Evolutionary conservation across 2,797 vertebrate species (phyloP), one percentile per base, ranked within the genome.

Genomic region (Gambusia yucatana): DNA sequence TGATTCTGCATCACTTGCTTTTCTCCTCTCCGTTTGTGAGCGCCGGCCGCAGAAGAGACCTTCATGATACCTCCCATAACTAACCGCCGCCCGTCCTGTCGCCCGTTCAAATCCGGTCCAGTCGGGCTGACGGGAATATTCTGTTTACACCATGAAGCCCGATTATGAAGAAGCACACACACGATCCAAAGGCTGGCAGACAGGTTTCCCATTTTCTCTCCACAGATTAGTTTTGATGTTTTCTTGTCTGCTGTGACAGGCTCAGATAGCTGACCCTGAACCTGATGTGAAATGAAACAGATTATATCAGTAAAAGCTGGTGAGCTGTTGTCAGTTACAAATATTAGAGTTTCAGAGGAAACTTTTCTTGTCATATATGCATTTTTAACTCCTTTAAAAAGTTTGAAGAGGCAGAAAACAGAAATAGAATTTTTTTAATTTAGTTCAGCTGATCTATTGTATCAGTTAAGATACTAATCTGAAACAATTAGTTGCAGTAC

Each of bases 171-270:
- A 84, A 69, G 1, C 36, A 55, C 72, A 36, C 61, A 43, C 33
- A 1, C 50, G 14, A 69, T 74, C 6, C 57, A 70, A 65, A 83
- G 75, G 13, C 33, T 46, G 41, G 76, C 52, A 3, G 83, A 72
- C 63, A 63, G 80, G 13, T 85, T 87, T 85, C 80, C 85, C 75
- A 88, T 87, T 91, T 91, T 82, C 84, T 88, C 65, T 76, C 41
- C 65, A 33, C 3, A 77, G 77, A 87, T 84, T 76, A 50, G 39
- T 57, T 85, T 72, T 84, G 61, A 69, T 72, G 30, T 72, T 61
- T 59, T 44, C 73, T 63, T 5, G 0, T 69, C 20, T 75, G 72
- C 20, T 61, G 74, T 80, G 85, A 76, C 78, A 76, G 80, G 3
- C 46, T 82, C 74, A 63, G 79, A 90, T 82, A 81, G 79, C 69